Evolutionary conservation across 37 sponge, comb jelly and placozoan genomes (phyloP), one percentile per base, ranked within the genome.

Genomic region (Mnemiopsis leidyi): DNA sequence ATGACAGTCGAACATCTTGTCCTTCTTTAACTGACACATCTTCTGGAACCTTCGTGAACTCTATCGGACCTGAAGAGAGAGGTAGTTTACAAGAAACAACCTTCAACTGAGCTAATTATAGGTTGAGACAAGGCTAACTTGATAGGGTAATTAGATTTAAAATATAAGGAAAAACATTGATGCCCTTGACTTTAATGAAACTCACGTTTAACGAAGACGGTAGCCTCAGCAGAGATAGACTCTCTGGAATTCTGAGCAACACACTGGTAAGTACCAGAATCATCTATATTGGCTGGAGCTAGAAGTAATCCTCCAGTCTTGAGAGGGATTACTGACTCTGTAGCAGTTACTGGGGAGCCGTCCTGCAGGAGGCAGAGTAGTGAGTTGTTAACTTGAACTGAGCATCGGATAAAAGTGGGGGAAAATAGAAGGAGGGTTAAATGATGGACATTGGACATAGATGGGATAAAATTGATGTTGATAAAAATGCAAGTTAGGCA

Each of bases 291-390:
- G 24, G 90, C 90, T 3, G 61, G 40, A 1, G 90, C 61, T 20
- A 85, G 25, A 2, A 85, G 90, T n/a, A 85, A 37, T 40, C 90
- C 90, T 39, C 90, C 90, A 20, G 90, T 85, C n/a, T 35, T 21
- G 1, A 85, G 90, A n/a, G 90, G 40, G 29, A 85, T 37, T 2
- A 85, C 28, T 40, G 24, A 36, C 38, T 85, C 61, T 26, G 79
- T 20, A 36, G 34, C 79, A n/a, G 9, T 3, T 21, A 69, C 73
- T 69, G 73, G 73, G 29, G 9, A 69, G 9, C 21, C 21, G 73
- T 69, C 73, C 73, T 69, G 73, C 2, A 69, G 61, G 61, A 13
- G 13, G 61, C 9, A 18, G 61, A 13, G 5, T 48, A 48, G 61
- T n/a, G n/a, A n/a, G n/a, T n/a, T n/a, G n/a, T n/a, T n/a, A n/a